Evolutionary conservation across 2,888 invertebrate species (phyloP), one percentile per base, ranked within the genome.

Genomic region (Clitarchus hookeri): DNA sequence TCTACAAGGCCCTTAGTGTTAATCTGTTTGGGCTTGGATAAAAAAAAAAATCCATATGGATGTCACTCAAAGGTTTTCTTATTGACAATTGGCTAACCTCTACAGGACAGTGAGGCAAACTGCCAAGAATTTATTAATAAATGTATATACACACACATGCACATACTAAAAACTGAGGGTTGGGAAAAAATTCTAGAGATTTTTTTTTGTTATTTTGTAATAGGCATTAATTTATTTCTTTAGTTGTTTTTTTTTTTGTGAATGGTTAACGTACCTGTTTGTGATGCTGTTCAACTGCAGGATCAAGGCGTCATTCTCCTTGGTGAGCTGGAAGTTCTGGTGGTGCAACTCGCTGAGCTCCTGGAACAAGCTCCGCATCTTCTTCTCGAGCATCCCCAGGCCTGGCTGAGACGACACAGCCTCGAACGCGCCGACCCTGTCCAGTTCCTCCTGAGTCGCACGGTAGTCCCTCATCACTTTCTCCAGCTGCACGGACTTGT

Each of bases 271-370:
- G 36, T 48, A 86, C 86, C 85, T 87, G 36, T 85, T 80, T 0
- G 65, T 48, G 25, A 86, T 36, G 44, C 65, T 84, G 27, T 85
- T 65, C 26, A 87, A 23, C n/a, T 86, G 84, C 25, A 54, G 36
- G 11, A n/a, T 44, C 19, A 87, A 25, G 25, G 82, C 44, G 25
- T 85, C 86, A 16, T 84, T 85, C 19, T 87, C 87, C 11, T 23
- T 25, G n/a, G 79, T 82, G n/a, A 85, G 77, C 26, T 84, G 86
- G 44, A 85, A 48, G 79, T 87, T 87, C 2, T 8, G 44, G 6
- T 65, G 48, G 27, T 85, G 82, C 6, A 84, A 16, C 25, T 80
- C 86, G 23, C 83, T 26, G 44, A 87, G 26, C 27, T 87, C 85
- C 16, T 82, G 77, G 53, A 84, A 85, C 11, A 85, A 25, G n/a